A percentile compares a stretch with the other conserved stretches of the same genome.
phyloP scores from a whole-genome alignment of 2,888 invertebrate species.

The Zelleria hepariella region DNA sequence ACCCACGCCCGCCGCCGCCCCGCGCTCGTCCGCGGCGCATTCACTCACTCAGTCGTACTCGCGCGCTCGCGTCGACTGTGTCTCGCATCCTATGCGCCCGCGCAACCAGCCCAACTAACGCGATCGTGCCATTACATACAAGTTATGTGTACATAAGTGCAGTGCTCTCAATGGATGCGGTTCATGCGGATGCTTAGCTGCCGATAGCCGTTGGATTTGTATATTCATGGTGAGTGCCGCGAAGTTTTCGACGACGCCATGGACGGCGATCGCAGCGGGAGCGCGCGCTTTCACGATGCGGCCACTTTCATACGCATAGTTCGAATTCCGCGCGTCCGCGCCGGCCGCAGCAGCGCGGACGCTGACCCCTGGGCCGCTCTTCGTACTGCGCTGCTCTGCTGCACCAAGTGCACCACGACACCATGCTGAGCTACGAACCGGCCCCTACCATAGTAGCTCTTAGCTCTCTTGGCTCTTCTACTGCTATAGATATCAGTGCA shows the following conservation, averaged over 20 bases:
- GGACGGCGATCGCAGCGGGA: slow-evolving; percentile 41
- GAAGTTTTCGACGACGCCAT: slow-evolving; percentile 31
- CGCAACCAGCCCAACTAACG: background rate
- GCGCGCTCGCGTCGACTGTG: slow-evolving; percentile 36
- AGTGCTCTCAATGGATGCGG: slow-evolving; percentile 62
- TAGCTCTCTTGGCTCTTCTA: too few species aligned
- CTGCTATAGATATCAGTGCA: too few species aligned
- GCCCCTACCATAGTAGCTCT: too few species aligned
- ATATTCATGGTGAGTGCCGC: slow-evolving; percentile 61
- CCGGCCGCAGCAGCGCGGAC: slow-evolving; percentile 53
- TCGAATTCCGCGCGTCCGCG: slow-evolving; percentile 66
- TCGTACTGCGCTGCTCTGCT: background rate
- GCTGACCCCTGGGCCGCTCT: slow-evolving; percentile 68
- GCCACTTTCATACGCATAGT: slow-evolving; percentile 72
- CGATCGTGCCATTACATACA: slow-evolving; percentile 3
- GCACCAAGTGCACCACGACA: background rate
- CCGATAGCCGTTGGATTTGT: slow-evolving; percentile 54
- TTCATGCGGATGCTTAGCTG: slow-evolving; percentile 46
- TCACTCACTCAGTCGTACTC: slow-evolving; percentile 62
- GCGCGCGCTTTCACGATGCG: slow-evolving; percentile 71
- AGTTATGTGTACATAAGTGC: slow-evolving; percentile 32
- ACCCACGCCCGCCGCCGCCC: slow-evolving; percentile 57
- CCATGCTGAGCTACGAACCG: background rate
- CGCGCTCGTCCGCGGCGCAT: slow-evolving; percentile 72
- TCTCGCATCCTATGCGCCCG: background rate